Conservation (phyloP, 2,113 vertebrate genomes). For the Illadopsis cleaveri region DNA sequence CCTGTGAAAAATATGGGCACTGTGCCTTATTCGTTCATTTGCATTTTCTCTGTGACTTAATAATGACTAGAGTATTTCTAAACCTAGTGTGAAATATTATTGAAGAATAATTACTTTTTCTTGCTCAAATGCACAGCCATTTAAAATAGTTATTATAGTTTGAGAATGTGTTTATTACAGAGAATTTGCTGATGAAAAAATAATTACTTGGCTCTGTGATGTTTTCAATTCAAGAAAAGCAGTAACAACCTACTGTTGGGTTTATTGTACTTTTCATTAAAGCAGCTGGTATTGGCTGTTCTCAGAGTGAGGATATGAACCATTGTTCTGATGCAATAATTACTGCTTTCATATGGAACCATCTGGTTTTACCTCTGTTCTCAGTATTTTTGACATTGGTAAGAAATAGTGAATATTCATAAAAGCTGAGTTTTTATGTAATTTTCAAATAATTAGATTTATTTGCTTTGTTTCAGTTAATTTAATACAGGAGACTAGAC, state of each 20-base stretch:
- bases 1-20: not conserved
- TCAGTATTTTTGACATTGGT: not conserved
- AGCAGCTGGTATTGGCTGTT: conserved; percentile 1
- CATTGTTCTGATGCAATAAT: conserved; percentile 18
- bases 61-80: not conserved
- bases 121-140: conserved; percentile 10
- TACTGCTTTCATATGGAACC: not conserved
- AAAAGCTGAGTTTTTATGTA: not conserved
- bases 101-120: conserved; percentile 34
- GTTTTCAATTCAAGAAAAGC: conserved; percentile 10
- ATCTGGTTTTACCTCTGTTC: conserved; percentile 10
- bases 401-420: not conserved
- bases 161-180: conserved; percentile 32
- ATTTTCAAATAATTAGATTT: not conserved
- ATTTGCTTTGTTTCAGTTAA: not conserved
- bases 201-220: not conserved
- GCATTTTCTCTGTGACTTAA: not conserved
- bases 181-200: not conserved
- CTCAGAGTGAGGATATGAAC: not conserved
- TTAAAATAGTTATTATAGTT: conserved; percentile 33
- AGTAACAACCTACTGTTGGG: not conserved
- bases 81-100: conserved; percentile 14
- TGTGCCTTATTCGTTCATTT: not conserved
- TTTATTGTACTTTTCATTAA: conserved; percentile 32
- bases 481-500: not conserved